Evolutionary conservation across 2,113 vertebrate genomes (phyloP).

Genomic region (Acrocephalus kingi): DNA sequence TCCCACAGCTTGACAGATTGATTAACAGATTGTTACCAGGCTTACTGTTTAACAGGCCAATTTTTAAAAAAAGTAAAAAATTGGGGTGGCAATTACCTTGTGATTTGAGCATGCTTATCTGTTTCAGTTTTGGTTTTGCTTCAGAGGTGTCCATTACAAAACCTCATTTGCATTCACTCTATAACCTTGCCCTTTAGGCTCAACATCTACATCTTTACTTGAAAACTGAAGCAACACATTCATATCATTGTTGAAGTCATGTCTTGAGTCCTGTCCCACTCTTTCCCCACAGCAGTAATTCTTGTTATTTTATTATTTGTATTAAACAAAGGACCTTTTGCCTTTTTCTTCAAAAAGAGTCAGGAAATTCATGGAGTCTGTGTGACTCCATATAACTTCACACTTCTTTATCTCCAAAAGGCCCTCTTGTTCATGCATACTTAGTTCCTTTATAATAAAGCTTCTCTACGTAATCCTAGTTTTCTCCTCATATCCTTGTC

Average conservation of each 20-base stretch:
- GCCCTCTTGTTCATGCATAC: background rate
- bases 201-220: background rate
- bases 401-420: background rate
- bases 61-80: background rate
- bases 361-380: background rate
- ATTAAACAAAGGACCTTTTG: background rate
- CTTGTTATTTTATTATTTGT: background rate
- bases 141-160: background rate
- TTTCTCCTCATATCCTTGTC: background rate
- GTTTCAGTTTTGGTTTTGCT: background rate
- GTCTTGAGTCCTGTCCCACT: background rate
- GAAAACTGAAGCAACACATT: background rate
- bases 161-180: background rate
- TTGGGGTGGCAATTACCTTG: background rate
- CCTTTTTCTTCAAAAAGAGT: background rate
- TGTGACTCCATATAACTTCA: background rate
- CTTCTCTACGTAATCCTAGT: background rate
- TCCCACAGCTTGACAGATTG: conserved; percentile 55
- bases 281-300: background rate
- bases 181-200: background rate
- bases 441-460: background rate
- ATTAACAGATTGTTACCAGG: conserved; percentile 60
- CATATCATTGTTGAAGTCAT: background rate
- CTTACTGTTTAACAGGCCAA: conserved; percentile 29
- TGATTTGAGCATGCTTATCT: conserved; percentile 3